Base-by-base conservation (phyloP, 2,797 vertebrate genomes). In the Alca torda region DNA sequence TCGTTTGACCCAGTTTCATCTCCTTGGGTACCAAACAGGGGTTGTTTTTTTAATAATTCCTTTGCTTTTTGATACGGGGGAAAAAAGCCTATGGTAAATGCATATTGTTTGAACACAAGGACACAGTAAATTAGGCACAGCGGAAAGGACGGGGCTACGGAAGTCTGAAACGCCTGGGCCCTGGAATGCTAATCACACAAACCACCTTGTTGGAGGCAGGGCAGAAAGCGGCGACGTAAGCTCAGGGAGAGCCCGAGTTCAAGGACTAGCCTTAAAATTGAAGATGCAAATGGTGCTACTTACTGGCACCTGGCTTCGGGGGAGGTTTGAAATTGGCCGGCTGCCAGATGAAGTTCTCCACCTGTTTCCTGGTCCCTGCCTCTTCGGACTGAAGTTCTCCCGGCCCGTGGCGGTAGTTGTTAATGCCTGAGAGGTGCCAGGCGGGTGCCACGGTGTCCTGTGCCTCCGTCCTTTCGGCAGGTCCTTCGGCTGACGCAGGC, bases 261-360 rank as follows among this genome's bases (percentile, higher is more conserved):
- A 14, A 45, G 39, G 78, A 70, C 2, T 3, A 24, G 31, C 35
- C 68, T 86, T 53, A 17, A 50, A 84, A 21, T 15, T 4, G 8
- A 43, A 25, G 3, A 5, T 43, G 33, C 23, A 18, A 1, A 1
- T 1, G 1, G 45, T 5, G 41, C 13, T 10, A 0, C 10, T 24
- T 8, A 1, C 31, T 6, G 26, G 43, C 8, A 11, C 11, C 23
- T 21, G 24, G 5, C 37, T 53, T n/a, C 64, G 45, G 4, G 1
- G 31, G 6, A 46, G 18, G 31, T 9, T 39, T 35, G 30, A 6
- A 4, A 4, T 15, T 9, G 4, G 0, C 1, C 9, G 1, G 1
- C 37, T 6, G 30, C 16, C 30, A 11, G 4, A 8, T 25, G 31
- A 7, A 12, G 24, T 10, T 33, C 46, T 74, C 24, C 3, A 6